phyloP scores from a whole-genome alignment of 2,797 vertebrate genomes.

The Allochrocebus solatus region DNA sequence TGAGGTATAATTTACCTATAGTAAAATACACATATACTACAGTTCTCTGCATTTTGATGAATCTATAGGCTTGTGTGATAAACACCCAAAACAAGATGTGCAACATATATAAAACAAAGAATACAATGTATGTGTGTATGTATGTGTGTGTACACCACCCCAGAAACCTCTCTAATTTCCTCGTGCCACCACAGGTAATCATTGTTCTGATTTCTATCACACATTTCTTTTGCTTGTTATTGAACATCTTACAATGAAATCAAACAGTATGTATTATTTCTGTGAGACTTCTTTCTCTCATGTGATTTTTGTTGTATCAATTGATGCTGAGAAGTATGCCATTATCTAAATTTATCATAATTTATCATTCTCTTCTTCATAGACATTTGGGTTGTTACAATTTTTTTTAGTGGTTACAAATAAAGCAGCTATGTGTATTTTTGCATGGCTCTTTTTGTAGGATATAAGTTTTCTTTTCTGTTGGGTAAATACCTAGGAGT shows the following conservation, averaged over 20 bases:
- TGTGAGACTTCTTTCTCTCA: not conserved
- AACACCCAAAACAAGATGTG: not conserved
- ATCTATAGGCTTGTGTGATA: not conserved
- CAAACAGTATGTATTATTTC: not conserved
- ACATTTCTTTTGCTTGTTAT: not conserved
- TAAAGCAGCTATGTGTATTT: not conserved
- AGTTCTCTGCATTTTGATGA: constrained; percentile 18
- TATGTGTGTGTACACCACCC: not conserved
- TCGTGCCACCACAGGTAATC: not conserved
- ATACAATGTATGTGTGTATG: not conserved
- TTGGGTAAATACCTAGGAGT: not conserved
- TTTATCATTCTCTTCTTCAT: not conserved
- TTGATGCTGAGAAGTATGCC: not conserved
- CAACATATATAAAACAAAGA: not conserved
- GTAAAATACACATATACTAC: not conserved
- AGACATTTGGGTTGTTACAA: not conserved
- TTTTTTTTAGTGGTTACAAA: not conserved
- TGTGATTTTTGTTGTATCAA: not conserved
- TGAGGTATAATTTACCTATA: not conserved
- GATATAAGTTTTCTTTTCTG: not conserved
- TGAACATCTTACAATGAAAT: not conserved
- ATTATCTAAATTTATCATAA: not conserved
- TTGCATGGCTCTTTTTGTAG: not conserved
- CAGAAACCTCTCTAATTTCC: not conserved
- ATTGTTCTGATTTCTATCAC: not conserved